Conservation (phyloP, 2,113 vertebrate species). For the Eonycteris spelaea region DNA sequence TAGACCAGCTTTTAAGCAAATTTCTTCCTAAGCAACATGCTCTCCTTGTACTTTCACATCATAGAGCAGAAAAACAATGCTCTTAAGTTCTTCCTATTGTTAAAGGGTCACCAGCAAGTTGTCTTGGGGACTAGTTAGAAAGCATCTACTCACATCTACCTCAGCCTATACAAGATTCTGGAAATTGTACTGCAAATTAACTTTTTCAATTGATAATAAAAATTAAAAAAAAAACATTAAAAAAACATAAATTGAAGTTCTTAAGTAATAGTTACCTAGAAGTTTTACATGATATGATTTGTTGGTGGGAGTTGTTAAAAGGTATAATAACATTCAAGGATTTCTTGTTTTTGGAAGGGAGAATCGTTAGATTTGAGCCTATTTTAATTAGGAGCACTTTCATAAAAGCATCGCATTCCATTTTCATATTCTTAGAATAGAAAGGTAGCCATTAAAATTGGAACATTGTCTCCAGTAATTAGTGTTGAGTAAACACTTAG, state of each 20-base stretch:
- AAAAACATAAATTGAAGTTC: background rate
- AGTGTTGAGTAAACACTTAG: background rate
- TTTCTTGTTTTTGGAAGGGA: background rate
- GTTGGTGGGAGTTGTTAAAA: background rate
- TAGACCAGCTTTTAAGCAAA: constrained; percentile 48
- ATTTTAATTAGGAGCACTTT: background rate
- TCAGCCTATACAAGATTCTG: background rate
- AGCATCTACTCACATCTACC: background rate
- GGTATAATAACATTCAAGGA: background rate
- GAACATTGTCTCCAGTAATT: background rate
- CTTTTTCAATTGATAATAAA: background rate
- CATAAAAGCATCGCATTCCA: background rate
- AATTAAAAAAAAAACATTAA: background rate
- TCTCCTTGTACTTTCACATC: constrained; percentile 41
- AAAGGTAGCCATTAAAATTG: background rate
- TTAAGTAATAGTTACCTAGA: background rate
- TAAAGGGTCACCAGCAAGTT: constrained; percentile 31
- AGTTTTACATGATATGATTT: background rate
- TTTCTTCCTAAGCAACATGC: constrained; percentile 38
- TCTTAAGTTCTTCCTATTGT: constrained; percentile 43
- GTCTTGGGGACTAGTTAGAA: constrained; percentile 37
- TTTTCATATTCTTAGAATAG: constrained; percentile 18
- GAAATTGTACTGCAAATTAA: background rate
- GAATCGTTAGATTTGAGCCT: background rate
- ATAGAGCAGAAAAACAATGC: constrained; percentile 21